A percentile compares a stretch with the other conserved stretches of the same genome.
Conservation (phyloP, 2,113 vertebrate genomes). For the Antechinus flavipes region DNA sequence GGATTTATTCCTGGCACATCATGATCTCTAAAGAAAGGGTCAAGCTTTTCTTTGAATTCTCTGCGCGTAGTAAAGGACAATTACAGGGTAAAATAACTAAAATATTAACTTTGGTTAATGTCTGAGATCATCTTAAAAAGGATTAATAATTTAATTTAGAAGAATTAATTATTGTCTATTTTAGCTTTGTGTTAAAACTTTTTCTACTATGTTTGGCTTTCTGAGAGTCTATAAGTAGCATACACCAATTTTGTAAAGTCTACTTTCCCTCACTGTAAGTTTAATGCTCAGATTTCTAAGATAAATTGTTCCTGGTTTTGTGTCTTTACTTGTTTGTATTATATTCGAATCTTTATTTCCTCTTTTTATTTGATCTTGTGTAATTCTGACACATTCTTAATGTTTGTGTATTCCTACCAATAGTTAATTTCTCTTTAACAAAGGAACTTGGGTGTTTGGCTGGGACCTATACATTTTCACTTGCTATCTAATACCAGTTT, state of each 20-base stretch:
- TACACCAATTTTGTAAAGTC: neutral
- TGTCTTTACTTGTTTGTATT: too few species aligned
- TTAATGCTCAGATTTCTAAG: too few species aligned
- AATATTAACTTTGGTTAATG: neutral
- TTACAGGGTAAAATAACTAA: neutral
- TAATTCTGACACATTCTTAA: too few species aligned
- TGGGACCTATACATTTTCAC: too few species aligned
- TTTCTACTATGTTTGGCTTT: neutral
- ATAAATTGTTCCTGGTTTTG: too few species aligned
- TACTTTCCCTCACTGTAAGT: too few species aligned
- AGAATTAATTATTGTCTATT: neutral
- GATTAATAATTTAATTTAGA: neutral
- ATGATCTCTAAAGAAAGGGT: neutral
- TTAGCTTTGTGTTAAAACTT: neutral
- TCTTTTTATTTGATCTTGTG: too few species aligned
- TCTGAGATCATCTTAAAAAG: neutral
- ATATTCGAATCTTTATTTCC: too few species aligned
- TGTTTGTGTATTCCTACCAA: too few species aligned
- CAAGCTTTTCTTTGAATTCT: neutral
- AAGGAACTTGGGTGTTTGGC: too few species aligned
- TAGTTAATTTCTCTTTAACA: too few species aligned
- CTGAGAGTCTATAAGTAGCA: neutral
- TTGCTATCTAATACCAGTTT: too few species aligned
- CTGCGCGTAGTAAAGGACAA: neutral
- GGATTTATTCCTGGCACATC: neutral